These are phyloP conservation scores for Heterochromis multidens DNA, from an alignment of 2,113 vertebrate species.

Conservation along the genomic window DNA sequence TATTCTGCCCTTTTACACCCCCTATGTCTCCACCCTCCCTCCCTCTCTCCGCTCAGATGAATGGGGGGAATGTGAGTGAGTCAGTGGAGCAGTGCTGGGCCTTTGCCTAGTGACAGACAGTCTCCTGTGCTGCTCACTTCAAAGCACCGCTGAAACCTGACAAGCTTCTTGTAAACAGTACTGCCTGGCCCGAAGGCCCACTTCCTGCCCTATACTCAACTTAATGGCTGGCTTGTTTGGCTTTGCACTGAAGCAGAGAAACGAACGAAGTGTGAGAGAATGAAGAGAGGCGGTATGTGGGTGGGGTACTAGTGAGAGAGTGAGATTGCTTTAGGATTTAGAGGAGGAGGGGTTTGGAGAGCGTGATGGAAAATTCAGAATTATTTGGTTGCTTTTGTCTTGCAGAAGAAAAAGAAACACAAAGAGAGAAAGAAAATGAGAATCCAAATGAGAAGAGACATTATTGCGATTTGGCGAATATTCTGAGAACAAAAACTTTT, in stretches of 20 bases:
- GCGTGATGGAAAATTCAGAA: constrained; percentile 59
- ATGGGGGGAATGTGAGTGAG: constrained; percentile 71
- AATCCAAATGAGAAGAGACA: constrained; percentile 26
- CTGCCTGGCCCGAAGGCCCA: constrained; percentile 69
- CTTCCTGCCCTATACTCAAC: constrained; percentile 77
- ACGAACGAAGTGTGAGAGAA: constrained; percentile 35
- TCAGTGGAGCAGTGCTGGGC: constrained; percentile 65
- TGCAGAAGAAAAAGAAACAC: constrained; percentile 25
- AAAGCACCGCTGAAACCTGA: constrained; percentile 74
- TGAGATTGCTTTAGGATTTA: constrained; percentile 45
- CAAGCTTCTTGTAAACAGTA: constrained; percentile 74
- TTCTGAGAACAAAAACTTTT: constrained; percentile 16
- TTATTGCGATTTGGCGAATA: constrained; percentile 48
- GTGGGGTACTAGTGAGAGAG: constrained; percentile 40
- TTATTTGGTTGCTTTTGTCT: constrained; percentile 61
- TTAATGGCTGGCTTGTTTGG: constrained; percentile 77
- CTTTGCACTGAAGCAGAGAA: constrained; percentile 65
- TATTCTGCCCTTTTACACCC: constrained; percentile 18
- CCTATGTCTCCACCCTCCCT: constrained; percentile 2
- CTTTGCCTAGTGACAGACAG: constrained; percentile 70
- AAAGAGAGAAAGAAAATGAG: not conserved
- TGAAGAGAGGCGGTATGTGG: constrained; percentile 42
- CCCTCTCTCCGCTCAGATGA: constrained; percentile 60
- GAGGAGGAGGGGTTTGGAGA: constrained; percentile 53
- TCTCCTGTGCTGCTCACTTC: constrained; percentile 72